Conservation (phyloP, 1,140 invertebrate species). For the Parapsyche elsis region DNA sequence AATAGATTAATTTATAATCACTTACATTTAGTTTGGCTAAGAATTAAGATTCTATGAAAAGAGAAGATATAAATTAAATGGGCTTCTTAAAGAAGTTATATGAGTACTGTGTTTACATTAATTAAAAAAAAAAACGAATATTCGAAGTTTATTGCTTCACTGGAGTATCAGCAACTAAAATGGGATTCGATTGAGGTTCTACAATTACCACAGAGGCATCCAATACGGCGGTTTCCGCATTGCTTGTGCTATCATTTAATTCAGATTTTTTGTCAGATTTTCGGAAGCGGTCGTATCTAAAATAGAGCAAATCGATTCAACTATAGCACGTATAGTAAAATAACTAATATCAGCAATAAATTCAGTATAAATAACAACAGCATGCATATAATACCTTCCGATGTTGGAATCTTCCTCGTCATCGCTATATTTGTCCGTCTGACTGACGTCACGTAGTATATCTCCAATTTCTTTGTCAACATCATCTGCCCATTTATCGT, state of each 20-base stretch:
- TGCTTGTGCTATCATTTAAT: slow-evolving; percentile 55
- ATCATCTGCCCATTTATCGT: slow-evolving; percentile 76
- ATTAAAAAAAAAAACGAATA: no score
- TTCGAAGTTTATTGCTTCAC: slow-evolving; percentile 30
- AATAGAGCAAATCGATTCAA: slow-evolving; percentile 1
- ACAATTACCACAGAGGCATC: slow-evolving; percentile 2
- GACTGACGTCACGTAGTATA: slow-evolving; percentile 72
- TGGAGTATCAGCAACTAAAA: background rate
- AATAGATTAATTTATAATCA: no score
- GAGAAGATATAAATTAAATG: no score
- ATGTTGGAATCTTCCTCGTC: slow-evolving; percentile 74
- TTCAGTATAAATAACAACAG: background rate
- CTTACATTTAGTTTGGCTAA: no score
- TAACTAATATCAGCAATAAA: background rate
- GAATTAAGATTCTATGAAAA: no score
- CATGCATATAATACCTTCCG: slow-evolving; percentile 59
- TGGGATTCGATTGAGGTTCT: background rate
- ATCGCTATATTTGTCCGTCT: slow-evolving; percentile 73
- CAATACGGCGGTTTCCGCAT: slow-evolving; percentile 58
- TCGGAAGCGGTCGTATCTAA: slow-evolving; percentile 66
- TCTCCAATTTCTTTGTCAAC: slow-evolving; percentile 81
- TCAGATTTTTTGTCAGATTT: slow-evolving; percentile 64
- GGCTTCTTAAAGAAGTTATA: no score
- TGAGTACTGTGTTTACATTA: no score
- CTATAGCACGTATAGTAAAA: background rate